Base-by-base conservation (phyloP, 2,888 invertebrate species). In the Hirtodrosophila trivittata region DNA sequence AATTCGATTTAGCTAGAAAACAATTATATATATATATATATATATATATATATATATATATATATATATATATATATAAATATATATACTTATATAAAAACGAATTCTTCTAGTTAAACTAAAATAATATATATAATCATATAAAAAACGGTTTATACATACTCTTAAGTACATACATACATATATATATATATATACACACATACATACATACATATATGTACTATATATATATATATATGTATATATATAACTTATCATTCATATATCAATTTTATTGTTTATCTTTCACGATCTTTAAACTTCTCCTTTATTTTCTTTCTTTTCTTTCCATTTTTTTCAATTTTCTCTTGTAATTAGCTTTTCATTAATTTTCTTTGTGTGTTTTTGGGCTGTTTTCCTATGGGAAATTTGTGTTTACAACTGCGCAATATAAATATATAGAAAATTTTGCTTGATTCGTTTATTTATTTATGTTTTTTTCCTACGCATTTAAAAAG, bases 1-100 rank as follows among this genome's bases (percentile, higher is more conserved):
- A 88, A 88, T 85, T 89, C 84, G 87, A 88, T 88, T 89, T 89
- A 89, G 77, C 89, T 89, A 89, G 74, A 87, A 84, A 84, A 84
- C 83, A 84, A 84, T 84, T 82, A n/a, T 82, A 85, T 83, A 84
- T 82, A 84, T 82, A 82, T 84, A 85, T 77, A 74, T 25, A 62
- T 21, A 21, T 21, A 21, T 3, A 5, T 3, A 70, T 65, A 75
- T 66, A 49, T 82, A 85, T 83, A 84, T 82, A 84, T 82, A 82
- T 84, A 85, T 77, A 74, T 25, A 62, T 21, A 21, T 21, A 21
- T 3, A 5, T 3, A 70, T 65, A 75, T 66, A 49, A 33, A 28
- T 33, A 45, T 82, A 85, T 82, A 84, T 82, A 84, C 80, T 28
- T 28, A 28, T 28, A 28, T 28, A 82, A 81, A 75, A 81, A 81